These are phyloP conservation scores for Tinea pellionella DNA, from an alignment of 2,888 invertebrate genomes.

Conservation along the genomic window DNA sequence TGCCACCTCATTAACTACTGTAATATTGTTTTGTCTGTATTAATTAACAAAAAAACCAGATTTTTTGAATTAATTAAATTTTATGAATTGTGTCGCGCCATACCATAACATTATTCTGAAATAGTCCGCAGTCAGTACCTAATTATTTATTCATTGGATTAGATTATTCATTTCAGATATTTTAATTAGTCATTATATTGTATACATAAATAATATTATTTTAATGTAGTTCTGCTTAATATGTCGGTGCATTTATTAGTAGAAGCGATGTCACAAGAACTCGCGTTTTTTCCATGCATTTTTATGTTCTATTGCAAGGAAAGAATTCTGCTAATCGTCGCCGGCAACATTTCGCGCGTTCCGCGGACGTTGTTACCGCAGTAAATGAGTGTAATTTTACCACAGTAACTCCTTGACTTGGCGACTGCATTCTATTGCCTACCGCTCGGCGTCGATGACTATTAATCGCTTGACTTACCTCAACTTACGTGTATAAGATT, in stretches of 20 bases:
- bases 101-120: too few species aligned
- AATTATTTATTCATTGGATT: too few species aligned
- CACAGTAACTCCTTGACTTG: constrained; percentile 32
- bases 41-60: background rate
- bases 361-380: constrained; percentile 43
- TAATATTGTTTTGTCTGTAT: background rate
- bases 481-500: background rate
- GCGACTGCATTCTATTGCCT: background rate
- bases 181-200: too few species aligned
- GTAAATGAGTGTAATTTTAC: constrained; percentile 60
- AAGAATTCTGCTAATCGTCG: constrained; percentile 64
- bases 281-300: constrained; percentile 56
- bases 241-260: constrained; percentile 6
- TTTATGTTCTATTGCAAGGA: constrained; percentile 54
- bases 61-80: background rate
- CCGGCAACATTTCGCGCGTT: constrained; percentile 55
- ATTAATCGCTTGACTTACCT: background rate
- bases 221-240: background rate
- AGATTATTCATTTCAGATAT: too few species aligned
- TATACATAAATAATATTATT: too few species aligned
- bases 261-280: constrained; percentile 38
- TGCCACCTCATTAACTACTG: background rate
- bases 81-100: too few species aligned
- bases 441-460: background rate
- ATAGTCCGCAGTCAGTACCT: too few species aligned